Evolutionary conservation across 2,113 vertebrate species (phyloP).

Genomic region (Python bivittatus): DNA sequence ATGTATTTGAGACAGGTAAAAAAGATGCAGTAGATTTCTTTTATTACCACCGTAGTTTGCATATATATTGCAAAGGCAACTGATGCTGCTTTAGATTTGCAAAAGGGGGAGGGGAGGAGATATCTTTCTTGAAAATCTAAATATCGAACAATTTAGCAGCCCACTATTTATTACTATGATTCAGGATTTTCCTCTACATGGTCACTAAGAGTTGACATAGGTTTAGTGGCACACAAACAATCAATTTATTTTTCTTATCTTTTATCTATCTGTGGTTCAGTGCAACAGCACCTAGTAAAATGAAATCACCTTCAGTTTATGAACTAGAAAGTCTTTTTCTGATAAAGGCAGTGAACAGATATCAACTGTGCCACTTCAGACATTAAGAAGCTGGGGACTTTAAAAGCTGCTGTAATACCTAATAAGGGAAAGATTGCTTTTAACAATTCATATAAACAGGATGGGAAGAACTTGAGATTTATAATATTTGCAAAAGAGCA

Average conservation of each 20-base stretch:
- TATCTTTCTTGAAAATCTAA: not conserved
- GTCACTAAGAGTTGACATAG: not conserved
- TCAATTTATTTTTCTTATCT: not conserved
- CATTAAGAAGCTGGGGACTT: not conserved
- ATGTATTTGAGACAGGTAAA: not conserved
- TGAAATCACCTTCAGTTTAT: slow-evolving; percentile 10
- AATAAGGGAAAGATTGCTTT: too few species aligned
- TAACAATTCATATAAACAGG: too few species aligned
- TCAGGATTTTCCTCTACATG: not conserved
- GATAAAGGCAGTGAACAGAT: not conserved
- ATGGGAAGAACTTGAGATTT: too few species aligned
- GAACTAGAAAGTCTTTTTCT: not conserved
- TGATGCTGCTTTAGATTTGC: slow-evolving; percentile 1
- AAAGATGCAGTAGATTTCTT: not conserved
- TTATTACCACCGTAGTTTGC: slow-evolving; percentile 2
- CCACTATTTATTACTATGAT: not conserved
- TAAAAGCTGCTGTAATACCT: not conserved
- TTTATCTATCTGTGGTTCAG: not conserved
- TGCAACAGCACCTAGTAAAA: not conserved
- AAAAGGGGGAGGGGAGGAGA: not conserved
- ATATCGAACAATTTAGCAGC: not conserved
- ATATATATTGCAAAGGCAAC: slow-evolving; percentile 36
- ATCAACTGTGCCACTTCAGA: not conserved
- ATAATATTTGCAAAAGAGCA: too few species aligned
- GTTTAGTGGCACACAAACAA: not conserved